phyloP scores from a whole-genome alignment of 2,888 invertebrate genomes.

The Pristionchus entomophagus region DNA sequence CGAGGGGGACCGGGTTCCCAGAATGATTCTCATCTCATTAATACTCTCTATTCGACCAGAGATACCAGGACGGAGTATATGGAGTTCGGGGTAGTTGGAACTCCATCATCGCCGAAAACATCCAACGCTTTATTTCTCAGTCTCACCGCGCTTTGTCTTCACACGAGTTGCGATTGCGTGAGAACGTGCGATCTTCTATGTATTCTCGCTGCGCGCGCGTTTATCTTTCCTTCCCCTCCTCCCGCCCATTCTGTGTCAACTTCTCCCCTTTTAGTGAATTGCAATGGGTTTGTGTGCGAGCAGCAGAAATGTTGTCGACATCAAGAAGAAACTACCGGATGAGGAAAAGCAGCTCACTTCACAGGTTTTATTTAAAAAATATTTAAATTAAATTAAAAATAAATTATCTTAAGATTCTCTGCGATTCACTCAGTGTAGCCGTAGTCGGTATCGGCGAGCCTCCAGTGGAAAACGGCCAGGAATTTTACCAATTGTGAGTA shows the following conservation, averaged over 20 bases:
- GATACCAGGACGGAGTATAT: too few relatives aligned
- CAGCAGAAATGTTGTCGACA: not conserved
- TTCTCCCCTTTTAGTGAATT: not conserved
- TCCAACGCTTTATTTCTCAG: not conserved
- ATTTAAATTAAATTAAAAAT: not conserved
- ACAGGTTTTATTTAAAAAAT: not conserved
- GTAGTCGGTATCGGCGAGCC: constrained; percentile 6
- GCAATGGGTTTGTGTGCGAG: constrained; percentile 31
- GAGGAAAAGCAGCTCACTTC: not conserved
- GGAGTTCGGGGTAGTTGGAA: too few relatives aligned
- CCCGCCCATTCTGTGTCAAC: not conserved
- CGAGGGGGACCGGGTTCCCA: too few relatives aligned
- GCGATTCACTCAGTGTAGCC: constrained; percentile 25
- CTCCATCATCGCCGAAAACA: not conserved
- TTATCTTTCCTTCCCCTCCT: not conserved
- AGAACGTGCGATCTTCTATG: constrained; percentile 10
- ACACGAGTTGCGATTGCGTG: not conserved
- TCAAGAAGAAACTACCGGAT: constrained; percentile 24
- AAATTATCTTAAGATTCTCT: not conserved
- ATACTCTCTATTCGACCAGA: too few relatives aligned
- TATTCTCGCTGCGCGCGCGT: not conserved
- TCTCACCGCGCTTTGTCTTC: not conserved
- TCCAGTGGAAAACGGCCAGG: not conserved
- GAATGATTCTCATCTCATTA: too few relatives aligned
- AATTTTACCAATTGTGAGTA: constrained; percentile 41